These are phyloP conservation scores for Peromyscus attwateri DNA, from an alignment of 2,797 vertebrate species.

Conservation along the genomic window DNA sequence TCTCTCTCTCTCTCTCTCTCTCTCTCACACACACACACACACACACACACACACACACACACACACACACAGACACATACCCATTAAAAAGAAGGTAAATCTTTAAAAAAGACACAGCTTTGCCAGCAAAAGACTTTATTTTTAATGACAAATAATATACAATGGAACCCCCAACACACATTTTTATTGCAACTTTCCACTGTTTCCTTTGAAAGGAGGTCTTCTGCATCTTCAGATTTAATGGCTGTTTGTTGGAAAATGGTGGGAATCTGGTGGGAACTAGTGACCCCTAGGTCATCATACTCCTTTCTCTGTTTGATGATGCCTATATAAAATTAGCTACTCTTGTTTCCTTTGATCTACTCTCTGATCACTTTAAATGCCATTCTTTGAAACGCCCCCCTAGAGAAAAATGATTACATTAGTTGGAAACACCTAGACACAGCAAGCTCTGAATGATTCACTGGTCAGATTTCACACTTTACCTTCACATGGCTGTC, in stretches of 20 bases:
- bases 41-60: too few species aligned
- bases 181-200: background rate
- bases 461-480: conserved; percentile 68
- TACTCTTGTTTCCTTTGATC: conserved; percentile 64
- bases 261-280: background rate
- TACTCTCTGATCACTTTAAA: conserved; percentile 70
- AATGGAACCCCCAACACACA: background rate
- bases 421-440: conserved; percentile 61
- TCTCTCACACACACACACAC: too few species aligned
- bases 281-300: conserved; percentile 45
- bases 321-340: conserved; percentile 55
- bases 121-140: conserved; percentile 24
- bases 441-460: conserved; percentile 25
- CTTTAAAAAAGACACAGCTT: background rate
- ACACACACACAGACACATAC: background rate
- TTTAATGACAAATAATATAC: conserved; percentile 22
- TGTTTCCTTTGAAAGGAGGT: background rate
- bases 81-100: background rate
- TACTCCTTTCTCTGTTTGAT: conserved; percentile 45
- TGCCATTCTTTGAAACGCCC: conserved; percentile 68
- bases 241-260: background rate
- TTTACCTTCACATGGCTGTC: conserved; percentile 52
- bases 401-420: conserved; percentile 74
- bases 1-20: background rate
- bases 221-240: background rate